Evolutionary conservation across 92 coral and sea anemone species (phyloP), one percentile per base, ranked within the genome.

Genomic region (Porites divaricata): DNA sequence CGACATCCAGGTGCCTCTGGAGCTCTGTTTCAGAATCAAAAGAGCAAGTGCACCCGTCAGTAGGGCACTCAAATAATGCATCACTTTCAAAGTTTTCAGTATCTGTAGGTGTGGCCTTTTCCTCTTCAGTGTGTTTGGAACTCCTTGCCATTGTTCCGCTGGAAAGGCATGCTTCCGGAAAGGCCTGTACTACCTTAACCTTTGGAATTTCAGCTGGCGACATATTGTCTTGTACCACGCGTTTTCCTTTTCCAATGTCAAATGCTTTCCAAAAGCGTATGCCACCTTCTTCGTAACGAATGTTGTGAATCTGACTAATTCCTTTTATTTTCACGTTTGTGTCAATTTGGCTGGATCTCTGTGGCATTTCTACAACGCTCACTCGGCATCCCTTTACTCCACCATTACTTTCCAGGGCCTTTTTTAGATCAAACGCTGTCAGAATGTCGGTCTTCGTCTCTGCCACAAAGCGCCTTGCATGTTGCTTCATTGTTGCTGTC

Each of bases 361-460:
- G 75, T 80, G 85, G 76, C 85, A 80, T 80, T 70, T 80, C 57
- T 57, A 68, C 85, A 28, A 80, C 64, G 56, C 85, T 80, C 66
- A 80, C 85, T 80, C 84, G 24, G 84, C 84, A 80, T 67, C 84
- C 84, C 84, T 80, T 80, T 17, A 80, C 84, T 67, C 84, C 84
- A 52, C 84, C 67, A 19, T 80, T 80, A 70, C 85, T 80, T 58
- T 67, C 74, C 83, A 78, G 49, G 74, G 83, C 65, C 66, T 53
- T 75, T 21, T 77, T 77, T 49, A 61, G 72, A 21, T 78, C 82
- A 62, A 13, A 24, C 66, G 85, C 85, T 56, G 67, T 70, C 51
- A 80, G 85, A 53, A 80, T 80, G 85, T 80, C 67, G 65, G 85
- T 80, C 76, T 80, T 80, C 56, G 76, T 80, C 85, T 80, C 76